Conservation (phyloP, 2,888 invertebrate species). For the Spodoptera littoralis region DNA sequence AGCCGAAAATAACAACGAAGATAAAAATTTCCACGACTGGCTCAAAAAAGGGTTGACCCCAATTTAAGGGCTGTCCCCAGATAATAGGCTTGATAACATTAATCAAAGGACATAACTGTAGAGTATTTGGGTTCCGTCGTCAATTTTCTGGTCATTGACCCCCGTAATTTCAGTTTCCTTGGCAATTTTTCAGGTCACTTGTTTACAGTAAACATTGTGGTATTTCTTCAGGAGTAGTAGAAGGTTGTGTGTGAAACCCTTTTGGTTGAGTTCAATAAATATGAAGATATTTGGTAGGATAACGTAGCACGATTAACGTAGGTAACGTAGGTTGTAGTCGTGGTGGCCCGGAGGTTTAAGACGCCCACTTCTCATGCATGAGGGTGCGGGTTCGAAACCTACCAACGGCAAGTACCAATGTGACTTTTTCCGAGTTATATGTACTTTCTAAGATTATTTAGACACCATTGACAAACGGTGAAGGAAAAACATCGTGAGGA, state of each 20-base stretch:
- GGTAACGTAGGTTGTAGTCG: too few relatives aligned
- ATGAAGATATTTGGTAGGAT: background rate
- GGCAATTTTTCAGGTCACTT: constrained; percentile 81
- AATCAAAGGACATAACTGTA: constrained; percentile 81
- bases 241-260: constrained; percentile 42
- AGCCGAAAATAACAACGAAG: constrained; percentile 56
- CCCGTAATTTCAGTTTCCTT: constrained; percentile 80
- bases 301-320: too few relatives aligned
- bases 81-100: constrained; percentile 85
- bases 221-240: constrained; percentile 39
- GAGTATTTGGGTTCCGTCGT: constrained; percentile 66
- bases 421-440: too few relatives aligned
- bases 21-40: constrained; percentile 63
- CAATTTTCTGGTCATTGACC: constrained; percentile 86
- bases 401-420: too few relatives aligned
- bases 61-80: constrained; percentile 77
- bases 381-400: too few relatives aligned
- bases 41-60: constrained; percentile 71
- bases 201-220: constrained; percentile 74
- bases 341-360: too few relatives aligned
- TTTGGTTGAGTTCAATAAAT: constrained; percentile 10
- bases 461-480: too few relatives aligned
- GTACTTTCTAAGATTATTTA: too few relatives aligned
- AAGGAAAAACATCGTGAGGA: too few relatives aligned
- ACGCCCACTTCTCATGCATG: too few relatives aligned